Percentiles rank a stretch among this genome's conserved stretches.
Conservation (phyloP, 2,797 vertebrate genomes). For the Spatula versicolor region DNA sequence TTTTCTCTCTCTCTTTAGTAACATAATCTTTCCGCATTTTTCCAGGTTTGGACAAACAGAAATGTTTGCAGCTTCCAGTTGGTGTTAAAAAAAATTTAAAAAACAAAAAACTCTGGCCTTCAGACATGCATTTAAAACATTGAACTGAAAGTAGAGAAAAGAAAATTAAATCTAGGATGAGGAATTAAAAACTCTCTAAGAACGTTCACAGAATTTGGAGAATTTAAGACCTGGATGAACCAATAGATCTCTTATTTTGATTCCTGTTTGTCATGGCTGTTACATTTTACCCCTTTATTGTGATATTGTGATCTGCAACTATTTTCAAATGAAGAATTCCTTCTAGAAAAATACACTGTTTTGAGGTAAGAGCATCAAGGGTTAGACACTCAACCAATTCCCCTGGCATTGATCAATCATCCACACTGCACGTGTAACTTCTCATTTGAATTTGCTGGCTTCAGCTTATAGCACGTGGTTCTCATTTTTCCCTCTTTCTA, state of each 20-base stretch:
- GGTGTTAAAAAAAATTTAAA: background rate
- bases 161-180: background rate
- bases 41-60: slow-evolving; percentile 53
- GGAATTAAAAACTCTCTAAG: slow-evolving; percentile 47
- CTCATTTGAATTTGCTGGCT: background rate
- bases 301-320: background rate
- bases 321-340: background rate
- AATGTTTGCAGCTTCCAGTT: slow-evolving; percentile 39
- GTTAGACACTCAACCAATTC: background rate
- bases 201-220: background rate
- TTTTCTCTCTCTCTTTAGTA: slow-evolving; percentile 9
- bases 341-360: background rate
- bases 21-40: slow-evolving; percentile 36
- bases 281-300: background rate
- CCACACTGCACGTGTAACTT: background rate
- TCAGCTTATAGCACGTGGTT: background rate
- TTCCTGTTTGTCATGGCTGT: background rate
- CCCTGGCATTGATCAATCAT: background rate
- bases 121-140: background rate
- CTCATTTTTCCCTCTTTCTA: background rate
- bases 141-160: slow-evolving; percentile 2
- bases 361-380: background rate
- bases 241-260: background rate
- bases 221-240: background rate
- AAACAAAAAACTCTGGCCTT: background rate